Evolutionary conservation across 2,113 vertebrate species (phyloP).

Genomic region (Gambusia holbrooki): DNA sequence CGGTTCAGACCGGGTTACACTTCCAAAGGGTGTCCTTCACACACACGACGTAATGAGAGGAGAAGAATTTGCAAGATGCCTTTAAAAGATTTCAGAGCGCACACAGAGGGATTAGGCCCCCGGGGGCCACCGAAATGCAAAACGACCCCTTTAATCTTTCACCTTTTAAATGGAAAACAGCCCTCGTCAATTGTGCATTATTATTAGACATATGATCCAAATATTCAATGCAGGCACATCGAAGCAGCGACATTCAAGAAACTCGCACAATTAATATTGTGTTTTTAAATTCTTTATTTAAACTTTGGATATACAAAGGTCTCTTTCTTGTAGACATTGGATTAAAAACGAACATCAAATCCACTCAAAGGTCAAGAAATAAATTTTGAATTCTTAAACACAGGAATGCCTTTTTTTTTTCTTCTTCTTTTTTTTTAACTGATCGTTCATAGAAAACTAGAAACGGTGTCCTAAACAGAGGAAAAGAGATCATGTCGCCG

Average conservation of each 20-base stretch:
- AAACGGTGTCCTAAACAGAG: constrained; percentile 26
- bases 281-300: constrained; percentile 56
- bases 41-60: constrained; percentile 39
- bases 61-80: constrained; percentile 40
- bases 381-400: constrained; percentile 45
- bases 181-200: constrained; percentile 48
- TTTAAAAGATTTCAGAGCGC: constrained; percentile 31
- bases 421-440: neutral
- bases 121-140: constrained; percentile 60
- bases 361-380: constrained; percentile 40
- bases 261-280: constrained; percentile 3
- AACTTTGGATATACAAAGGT: constrained; percentile 62
- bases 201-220: constrained; percentile 11
- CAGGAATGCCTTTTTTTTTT: constrained; percentile 6
- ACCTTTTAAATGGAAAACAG: constrained; percentile 74
- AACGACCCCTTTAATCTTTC: constrained; percentile 63
- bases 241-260: neutral
- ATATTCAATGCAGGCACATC: constrained; percentile 22
- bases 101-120: constrained; percentile 46
- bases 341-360: constrained; percentile 35
- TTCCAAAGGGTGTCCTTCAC: constrained; percentile 46
- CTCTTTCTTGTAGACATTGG: constrained; percentile 48
- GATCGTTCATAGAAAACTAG: constrained; percentile 52
- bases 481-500: constrained; percentile 11
- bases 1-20: constrained; percentile 13